A percentile compares a stretch with the other conserved stretches of the same genome.
Conservation (phyloP, 1,140 invertebrate species). For the Nebria ingens region DNA sequence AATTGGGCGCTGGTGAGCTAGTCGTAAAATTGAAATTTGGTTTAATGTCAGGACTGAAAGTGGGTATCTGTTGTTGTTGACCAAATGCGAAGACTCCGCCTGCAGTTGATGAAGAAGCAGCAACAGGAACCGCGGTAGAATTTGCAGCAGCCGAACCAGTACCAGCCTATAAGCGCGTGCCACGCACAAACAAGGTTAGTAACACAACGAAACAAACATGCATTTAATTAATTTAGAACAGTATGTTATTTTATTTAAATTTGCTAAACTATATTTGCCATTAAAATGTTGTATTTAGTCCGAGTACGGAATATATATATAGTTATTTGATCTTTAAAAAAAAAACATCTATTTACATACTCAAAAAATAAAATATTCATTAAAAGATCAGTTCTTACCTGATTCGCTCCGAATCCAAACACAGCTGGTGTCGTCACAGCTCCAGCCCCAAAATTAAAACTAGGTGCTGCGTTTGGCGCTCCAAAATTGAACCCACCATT, state of each 20-base stretch:
- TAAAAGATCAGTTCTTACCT: not conserved
- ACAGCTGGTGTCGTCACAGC: not conserved
- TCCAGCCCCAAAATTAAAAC: not conserved
- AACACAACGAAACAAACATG: not conserved
- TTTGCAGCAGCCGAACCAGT: not conserved
- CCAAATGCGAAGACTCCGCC: not conserved
- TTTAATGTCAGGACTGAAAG: conserved; percentile 6
- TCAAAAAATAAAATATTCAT: not conserved
- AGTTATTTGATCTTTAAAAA: no score
- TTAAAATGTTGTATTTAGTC: no score
- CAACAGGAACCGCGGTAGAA: no score
- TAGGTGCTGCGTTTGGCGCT: not conserved
- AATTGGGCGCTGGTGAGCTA: not conserved
- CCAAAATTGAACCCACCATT: not conserved
- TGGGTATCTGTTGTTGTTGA: not conserved
- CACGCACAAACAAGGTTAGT: not conserved
- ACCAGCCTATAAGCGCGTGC: not conserved
- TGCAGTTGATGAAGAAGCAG: not conserved
- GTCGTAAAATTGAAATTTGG: conserved; percentile 12
- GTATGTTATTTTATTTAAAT: no score
- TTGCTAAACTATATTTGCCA: no score
- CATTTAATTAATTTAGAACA: no score
- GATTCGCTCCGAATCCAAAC: not conserved
- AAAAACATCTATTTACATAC: no score
- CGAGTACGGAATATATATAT: no score